phyloP scores from a whole-genome alignment of 2,113 vertebrate species.

The Oceanodroma tethys region DNA sequence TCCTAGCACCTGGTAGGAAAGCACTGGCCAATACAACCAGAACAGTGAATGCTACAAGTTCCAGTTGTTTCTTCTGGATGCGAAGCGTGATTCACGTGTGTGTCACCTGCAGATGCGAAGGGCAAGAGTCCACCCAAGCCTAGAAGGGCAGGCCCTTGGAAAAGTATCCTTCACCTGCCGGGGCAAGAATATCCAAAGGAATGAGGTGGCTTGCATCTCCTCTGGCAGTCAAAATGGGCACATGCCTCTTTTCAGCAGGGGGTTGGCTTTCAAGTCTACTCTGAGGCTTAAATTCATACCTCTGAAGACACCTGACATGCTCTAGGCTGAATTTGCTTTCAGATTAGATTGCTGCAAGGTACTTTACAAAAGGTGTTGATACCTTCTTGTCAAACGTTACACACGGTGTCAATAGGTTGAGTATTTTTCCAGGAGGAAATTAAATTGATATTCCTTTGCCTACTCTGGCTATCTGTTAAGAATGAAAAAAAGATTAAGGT shows the following conservation, averaged over 20 bases:
- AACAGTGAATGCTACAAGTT: background rate
- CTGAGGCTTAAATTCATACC: background rate
- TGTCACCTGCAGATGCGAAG: background rate
- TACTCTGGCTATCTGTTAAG: background rate
- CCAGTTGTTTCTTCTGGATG: background rate
- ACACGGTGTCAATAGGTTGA: accelerated
- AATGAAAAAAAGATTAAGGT: background rate
- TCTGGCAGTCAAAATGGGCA: background rate
- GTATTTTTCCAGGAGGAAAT: background rate
- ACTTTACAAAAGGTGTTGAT: background rate
- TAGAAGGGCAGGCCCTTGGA: background rate
- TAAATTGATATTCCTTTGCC: background rate
- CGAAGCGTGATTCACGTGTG: accelerated
- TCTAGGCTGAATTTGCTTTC: background rate
- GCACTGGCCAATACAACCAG: background rate
- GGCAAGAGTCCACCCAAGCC: background rate
- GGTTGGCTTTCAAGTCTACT: background rate
- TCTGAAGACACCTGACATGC: background rate
- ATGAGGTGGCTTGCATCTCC: background rate
- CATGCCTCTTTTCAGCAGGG: background rate
- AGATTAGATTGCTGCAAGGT: background rate
- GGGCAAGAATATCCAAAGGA: background rate
- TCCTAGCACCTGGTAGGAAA: background rate
- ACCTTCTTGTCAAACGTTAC: background rate
- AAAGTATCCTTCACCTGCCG: background rate